phyloP scores from a whole-genome alignment of 2,113 vertebrate genomes.

The Holacanthus passer region DNA sequence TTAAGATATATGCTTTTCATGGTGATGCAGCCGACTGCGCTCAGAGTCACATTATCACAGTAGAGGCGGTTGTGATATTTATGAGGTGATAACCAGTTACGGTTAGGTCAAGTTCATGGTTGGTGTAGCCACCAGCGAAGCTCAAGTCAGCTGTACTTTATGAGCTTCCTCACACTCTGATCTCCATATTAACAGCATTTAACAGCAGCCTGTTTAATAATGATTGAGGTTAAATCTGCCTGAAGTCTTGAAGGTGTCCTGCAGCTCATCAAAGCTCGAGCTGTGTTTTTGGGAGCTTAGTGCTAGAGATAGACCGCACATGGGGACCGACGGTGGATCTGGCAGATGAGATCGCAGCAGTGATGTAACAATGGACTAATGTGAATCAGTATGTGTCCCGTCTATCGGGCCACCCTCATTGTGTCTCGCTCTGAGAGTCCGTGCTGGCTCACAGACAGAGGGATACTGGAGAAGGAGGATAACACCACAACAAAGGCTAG shows the following conservation, averaged over 20 bases:
- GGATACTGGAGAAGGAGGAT: conserved; percentile 55
- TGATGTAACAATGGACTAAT: conserved; percentile 27
- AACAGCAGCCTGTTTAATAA: conserved; percentile 3
- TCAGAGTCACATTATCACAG: neutral
- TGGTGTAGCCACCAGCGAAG: too few relatives aligned
- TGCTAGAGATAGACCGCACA: conserved; percentile 35
- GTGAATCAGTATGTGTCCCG: conserved; percentile 43
- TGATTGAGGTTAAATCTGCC: conserved; percentile 20
- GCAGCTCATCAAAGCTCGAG: conserved; percentile 36
- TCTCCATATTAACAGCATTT: conserved; percentile 3
- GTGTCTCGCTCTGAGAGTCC: conserved; percentile 41
- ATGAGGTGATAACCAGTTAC: too few relatives aligned
- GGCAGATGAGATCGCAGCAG: conserved; percentile 19
- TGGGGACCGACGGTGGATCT: neutral
- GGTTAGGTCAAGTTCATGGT: too few relatives aligned
- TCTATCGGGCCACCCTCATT: conserved; percentile 37
- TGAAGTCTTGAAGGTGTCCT: conserved; percentile 17
- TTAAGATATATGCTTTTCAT: too few relatives aligned
- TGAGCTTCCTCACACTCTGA: neutral
- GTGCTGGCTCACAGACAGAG: conserved; percentile 46
- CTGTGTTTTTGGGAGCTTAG: conserved; percentile 23
- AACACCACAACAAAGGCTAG: conserved; percentile 59
- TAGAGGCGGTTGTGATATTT: neutral
- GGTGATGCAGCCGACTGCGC: too few relatives aligned
- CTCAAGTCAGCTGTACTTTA: too few relatives aligned